phyloP scores from a whole-genome alignment of 2,797 vertebrate genomes.

The Sorex maritimensis region DNA sequence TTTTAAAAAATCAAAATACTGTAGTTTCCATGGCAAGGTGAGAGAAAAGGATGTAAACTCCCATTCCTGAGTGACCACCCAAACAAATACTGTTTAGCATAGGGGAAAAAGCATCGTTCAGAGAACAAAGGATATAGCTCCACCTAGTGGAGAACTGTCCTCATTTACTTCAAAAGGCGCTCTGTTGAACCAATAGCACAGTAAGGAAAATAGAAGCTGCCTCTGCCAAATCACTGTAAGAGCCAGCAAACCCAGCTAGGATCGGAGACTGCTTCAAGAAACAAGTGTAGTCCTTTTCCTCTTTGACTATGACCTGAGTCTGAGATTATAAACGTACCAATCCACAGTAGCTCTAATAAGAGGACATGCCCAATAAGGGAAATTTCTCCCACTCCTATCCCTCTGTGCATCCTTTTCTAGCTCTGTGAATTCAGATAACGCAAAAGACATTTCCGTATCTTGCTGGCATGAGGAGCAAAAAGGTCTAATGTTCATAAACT shows the following conservation, averaged over 20 bases:
- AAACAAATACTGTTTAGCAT: background rate
- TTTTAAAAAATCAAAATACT: constrained; percentile 36
- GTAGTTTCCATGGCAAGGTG: constrained; percentile 21
- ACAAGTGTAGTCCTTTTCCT: background rate
- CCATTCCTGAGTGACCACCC: constrained; percentile 56
- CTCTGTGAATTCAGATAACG: background rate
- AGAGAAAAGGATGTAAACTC: constrained; percentile 32
- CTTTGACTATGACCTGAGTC: background rate
- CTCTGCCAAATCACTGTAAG: background rate
- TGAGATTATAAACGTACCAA: background rate
- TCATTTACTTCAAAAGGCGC: background rate
- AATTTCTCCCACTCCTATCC: background rate
- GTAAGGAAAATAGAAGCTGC: background rate
- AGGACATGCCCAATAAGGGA: background rate
- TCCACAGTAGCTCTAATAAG: background rate
- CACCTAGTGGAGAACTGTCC: constrained; percentile 88
- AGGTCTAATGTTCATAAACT: background rate
- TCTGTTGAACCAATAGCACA: background rate
- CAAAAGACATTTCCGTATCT: background rate
- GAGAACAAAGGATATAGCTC: constrained; percentile 86
- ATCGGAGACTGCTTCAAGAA: background rate
- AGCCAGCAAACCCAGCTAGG: background rate
- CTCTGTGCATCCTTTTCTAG: background rate
- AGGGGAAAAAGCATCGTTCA: background rate
- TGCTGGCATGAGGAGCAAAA: background rate